Evolutionary conservation across 2,888 invertebrate genomes (phyloP).

Genomic region (Drosophila birchii): DNA sequence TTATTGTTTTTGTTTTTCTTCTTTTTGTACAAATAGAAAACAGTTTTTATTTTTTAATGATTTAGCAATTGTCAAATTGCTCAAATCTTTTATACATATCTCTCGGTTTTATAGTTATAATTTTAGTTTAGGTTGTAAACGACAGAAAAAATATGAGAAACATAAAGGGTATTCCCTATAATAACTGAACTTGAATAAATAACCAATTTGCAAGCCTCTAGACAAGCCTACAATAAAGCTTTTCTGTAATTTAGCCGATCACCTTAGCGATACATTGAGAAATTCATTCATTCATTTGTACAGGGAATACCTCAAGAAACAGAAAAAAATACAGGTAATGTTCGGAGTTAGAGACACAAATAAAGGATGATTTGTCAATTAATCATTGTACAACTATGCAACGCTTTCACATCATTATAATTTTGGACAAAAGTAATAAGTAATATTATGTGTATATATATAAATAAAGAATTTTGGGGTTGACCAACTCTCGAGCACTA

Average conservation of each 20-base stretch:
- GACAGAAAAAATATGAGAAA: slow-evolving; percentile 8
- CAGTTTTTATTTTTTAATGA: slow-evolving; percentile 65
- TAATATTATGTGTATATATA: slow-evolving; percentile 3
- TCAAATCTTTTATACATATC: slow-evolving; percentile 35
- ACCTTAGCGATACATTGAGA: not conserved
- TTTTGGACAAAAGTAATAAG: slow-evolving; percentile 36
- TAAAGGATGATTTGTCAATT: not conserved
- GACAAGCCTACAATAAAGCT: too few relatives aligned
- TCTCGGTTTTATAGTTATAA: slow-evolving; percentile 28
- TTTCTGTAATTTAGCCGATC: not conserved
- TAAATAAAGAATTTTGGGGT: slow-evolving; percentile 21
- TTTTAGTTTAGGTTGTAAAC: slow-evolving; percentile 25
- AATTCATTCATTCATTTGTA: not conserved
- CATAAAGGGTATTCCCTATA: not conserved
- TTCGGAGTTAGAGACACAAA: slow-evolving; percentile 30
- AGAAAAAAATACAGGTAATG: too few relatives aligned
- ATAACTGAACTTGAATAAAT: not conserved
- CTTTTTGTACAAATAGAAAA: slow-evolving; percentile 76
- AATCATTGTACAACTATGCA: slow-evolving; percentile 24
- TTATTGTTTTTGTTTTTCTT: slow-evolving; percentile 47
- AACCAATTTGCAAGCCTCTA: not conserved
- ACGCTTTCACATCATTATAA: slow-evolving; percentile 16
- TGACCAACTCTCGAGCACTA: slow-evolving; percentile 40
- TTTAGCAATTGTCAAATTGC: slow-evolving; percentile 48
- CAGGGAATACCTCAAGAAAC: not conserved